phyloP scores from a whole-genome alignment of 2,113 vertebrate species.

The Crotalus horridus region DNA sequence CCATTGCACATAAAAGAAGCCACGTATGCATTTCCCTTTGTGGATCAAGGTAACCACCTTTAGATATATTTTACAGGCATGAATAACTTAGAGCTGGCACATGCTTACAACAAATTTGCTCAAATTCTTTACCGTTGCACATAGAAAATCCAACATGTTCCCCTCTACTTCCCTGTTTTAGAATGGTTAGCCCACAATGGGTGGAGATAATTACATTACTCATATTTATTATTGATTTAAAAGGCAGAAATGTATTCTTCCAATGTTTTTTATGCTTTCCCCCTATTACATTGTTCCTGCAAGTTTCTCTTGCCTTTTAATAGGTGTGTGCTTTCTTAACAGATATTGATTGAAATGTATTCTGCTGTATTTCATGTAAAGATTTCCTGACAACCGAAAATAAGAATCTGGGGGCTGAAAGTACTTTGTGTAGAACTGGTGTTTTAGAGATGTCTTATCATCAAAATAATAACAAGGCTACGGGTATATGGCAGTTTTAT shows the following conservation, averaged over 20 bases:
- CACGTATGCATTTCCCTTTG: too few species aligned
- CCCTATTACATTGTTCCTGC: slow-evolving; percentile 57
- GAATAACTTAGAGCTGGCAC: slow-evolving; percentile 39
- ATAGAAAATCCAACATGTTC: slow-evolving; percentile 24
- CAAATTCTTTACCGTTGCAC: slow-evolving; percentile 51
- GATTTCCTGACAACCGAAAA: slow-evolving; percentile 62
- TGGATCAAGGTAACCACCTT: slow-evolving; percentile 28
- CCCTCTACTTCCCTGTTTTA: background rate
- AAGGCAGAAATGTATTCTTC: slow-evolving; percentile 34
- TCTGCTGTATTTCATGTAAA: slow-evolving; percentile 60
- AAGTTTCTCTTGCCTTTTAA: slow-evolving; percentile 56
- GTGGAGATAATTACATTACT: slow-evolving; percentile 34
- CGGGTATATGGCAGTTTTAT: background rate
- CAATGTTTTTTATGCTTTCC: slow-evolving; percentile 43
- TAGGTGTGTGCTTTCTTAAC: slow-evolving; percentile 45
- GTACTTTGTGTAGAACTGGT: slow-evolving; percentile 34
- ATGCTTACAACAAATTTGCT: slow-evolving; percentile 41
- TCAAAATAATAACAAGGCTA: slow-evolving; percentile 6
- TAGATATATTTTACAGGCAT: slow-evolving; percentile 52
- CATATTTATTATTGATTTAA: slow-evolving; percentile 38
- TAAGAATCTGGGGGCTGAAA: slow-evolving; percentile 36
- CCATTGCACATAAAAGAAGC: background rate
- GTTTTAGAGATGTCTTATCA: slow-evolving; percentile 27
- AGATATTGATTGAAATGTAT: slow-evolving; percentile 58
- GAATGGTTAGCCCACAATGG: slow-evolving; percentile 39